Conservation (phyloP, 2,888 invertebrate species). For the Amphipyra berbera region DNA sequence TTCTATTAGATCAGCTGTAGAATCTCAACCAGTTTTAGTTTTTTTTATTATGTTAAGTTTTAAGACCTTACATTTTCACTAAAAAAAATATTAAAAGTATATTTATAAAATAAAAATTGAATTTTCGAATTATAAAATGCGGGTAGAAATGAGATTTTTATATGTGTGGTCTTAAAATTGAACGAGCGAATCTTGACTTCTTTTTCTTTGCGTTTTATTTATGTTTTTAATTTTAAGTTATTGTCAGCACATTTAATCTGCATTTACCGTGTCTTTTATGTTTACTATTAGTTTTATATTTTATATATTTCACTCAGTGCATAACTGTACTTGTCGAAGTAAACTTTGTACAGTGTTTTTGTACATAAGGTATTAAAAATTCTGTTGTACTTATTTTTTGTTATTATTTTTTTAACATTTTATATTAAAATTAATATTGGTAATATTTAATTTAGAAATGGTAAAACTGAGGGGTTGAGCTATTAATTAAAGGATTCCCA, state of each 20-base stretch:
- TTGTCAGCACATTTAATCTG: slow-evolving; percentile 75
- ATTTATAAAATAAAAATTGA: slow-evolving; percentile 8
- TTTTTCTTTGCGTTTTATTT: slow-evolving; percentile 48
- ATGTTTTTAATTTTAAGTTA: slow-evolving; percentile 65
- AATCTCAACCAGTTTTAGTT: slow-evolving; percentile 76
- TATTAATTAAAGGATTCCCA: too few species aligned
- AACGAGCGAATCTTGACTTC: slow-evolving; percentile 39
- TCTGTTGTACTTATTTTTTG: slow-evolving; percentile 70
- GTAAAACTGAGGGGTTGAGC: too few species aligned
- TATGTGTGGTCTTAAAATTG: slow-evolving; percentile 53
- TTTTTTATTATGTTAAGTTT: slow-evolving; percentile 60
- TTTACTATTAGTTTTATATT: slow-evolving; percentile 59
- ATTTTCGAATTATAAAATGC: not conserved
- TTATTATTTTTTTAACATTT: slow-evolving; percentile 57
- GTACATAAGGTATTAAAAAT: slow-evolving; percentile 83
- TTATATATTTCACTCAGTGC: slow-evolving; percentile 37
- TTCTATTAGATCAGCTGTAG: slow-evolving; percentile 72
- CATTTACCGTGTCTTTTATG: slow-evolving; percentile 76
- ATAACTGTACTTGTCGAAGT: slow-evolving; percentile 53
- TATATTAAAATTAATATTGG: slow-evolving; percentile 4
- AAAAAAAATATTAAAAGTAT: slow-evolving; percentile 7
- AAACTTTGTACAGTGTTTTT: slow-evolving; percentile 66
- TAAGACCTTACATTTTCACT: slow-evolving; percentile 33
- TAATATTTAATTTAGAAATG: slow-evolving; percentile 3
- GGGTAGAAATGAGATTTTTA: slow-evolving; percentile 2